Percentiles rank a stretch among this genome's conserved stretches.
These are phyloP conservation scores for Centropyge bicolor DNA, from an alignment of 2,797 vertebrate genomes.

Conservation along the genomic window DNA sequence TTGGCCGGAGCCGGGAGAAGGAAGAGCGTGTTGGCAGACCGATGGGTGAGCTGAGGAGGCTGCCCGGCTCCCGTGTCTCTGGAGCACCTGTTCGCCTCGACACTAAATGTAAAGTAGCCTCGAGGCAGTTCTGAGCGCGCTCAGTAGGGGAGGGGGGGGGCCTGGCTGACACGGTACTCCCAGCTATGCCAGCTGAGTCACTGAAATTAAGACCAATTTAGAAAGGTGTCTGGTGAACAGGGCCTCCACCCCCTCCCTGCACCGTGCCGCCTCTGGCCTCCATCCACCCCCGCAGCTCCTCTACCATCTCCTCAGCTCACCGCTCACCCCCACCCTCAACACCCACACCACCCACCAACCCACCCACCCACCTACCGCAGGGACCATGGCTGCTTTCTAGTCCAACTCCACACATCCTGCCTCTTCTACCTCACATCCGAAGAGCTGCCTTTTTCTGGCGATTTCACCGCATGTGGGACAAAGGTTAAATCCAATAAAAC, in stretches of 20 bases:
- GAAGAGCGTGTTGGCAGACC: constrained; percentile 36
- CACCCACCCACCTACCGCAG: constrained; percentile 36
- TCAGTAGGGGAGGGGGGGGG: constrained; percentile 43
- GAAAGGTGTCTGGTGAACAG: constrained; percentile 86
- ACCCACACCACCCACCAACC: constrained; percentile 46
- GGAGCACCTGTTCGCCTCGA: constrained; percentile 81
- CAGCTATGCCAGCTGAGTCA: constrained; percentile 87
- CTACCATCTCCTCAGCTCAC: constrained; percentile 29
- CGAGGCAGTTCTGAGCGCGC: constrained; percentile 58
- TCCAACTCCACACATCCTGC: constrained; percentile 18
- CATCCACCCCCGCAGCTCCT: constrained; percentile 54
- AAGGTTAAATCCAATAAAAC: background rate
- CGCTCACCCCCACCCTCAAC: constrained; percentile 29
- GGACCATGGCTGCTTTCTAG: constrained; percentile 27
- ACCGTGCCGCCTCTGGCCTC: constrained; percentile 44
- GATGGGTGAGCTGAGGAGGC: constrained; percentile 45
- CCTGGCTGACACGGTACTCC: constrained; percentile 82
- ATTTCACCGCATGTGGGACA: background rate
- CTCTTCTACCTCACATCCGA: constrained; percentile 19
- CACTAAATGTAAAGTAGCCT: constrained; percentile 77
- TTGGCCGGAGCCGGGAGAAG: constrained; percentile 32
- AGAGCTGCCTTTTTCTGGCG: background rate
- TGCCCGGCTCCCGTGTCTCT: constrained; percentile 51
- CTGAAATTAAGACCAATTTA: constrained; percentile 89
- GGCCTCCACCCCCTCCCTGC: constrained; percentile 33